Conservation (phyloP, 2,797 vertebrate species). For the Dallia pectoralis region DNA sequence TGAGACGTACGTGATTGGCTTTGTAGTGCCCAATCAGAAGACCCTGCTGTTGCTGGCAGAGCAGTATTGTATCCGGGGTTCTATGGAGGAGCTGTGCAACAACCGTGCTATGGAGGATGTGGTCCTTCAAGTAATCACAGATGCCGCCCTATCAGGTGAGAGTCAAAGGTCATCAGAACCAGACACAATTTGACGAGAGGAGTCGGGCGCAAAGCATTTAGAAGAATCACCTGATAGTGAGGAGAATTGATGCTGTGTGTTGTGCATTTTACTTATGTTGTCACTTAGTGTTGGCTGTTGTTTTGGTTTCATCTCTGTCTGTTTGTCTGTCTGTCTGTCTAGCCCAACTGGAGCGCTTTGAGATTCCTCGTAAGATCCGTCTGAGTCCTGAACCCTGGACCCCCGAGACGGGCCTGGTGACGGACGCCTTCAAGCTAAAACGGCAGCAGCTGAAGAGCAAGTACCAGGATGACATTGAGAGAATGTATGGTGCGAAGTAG, state of each 20-base stretch:
- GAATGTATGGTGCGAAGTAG: conserved; percentile 88
- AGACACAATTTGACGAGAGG: no score
- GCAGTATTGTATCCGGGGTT: conserved; percentile 78
- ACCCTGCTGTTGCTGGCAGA: conserved; percentile 82
- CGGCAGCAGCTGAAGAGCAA: conserved; percentile 88
- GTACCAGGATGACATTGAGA: conserved; percentile 88
- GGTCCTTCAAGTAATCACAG: conserved; percentile 84
- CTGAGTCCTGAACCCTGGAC: conserved; percentile 92
- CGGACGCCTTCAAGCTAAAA: conserved; percentile 94
- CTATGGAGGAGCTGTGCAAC: conserved; percentile 87
- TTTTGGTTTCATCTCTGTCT: background rate
- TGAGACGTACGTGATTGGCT: conserved; percentile 92
- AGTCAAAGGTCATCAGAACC: conserved; percentile 4
- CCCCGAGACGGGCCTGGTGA: conserved; percentile 92
- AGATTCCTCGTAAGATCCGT: conserved; percentile 88
- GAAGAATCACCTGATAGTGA: background rate
- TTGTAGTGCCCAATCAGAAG: conserved; percentile 97
- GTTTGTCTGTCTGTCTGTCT: background rate
- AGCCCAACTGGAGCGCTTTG: conserved; percentile 92
- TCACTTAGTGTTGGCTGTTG: background rate
- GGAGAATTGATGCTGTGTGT: background rate
- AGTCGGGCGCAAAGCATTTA: no score
- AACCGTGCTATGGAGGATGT: conserved; percentile 85
- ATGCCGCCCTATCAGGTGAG: conserved; percentile 82
- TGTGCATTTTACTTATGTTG: background rate